Conservation (phyloP, 1,140 invertebrate genomes). For the Leguminivora glycinivorella region DNA sequence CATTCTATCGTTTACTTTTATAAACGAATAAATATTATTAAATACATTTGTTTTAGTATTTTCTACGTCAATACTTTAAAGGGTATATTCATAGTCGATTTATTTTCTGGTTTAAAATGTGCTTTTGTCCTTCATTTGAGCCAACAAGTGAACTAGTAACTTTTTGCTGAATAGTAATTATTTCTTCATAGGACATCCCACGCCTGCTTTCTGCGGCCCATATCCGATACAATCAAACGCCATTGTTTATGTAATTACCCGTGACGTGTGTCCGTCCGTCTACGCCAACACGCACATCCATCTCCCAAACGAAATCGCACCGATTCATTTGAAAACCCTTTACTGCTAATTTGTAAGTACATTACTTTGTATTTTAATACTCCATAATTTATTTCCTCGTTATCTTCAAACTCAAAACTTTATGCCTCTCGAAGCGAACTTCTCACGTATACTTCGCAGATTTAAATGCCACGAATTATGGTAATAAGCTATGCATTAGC, state of each 20-base stretch:
- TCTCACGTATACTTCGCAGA: constrained; percentile 37
- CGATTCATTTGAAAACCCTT: constrained; percentile 34
- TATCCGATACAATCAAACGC: constrained; percentile 41
- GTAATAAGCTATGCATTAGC: constrained; percentile 64
- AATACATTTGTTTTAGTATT: not conserved
- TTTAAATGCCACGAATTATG: constrained; percentile 48
- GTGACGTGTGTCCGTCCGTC: constrained; percentile 41
- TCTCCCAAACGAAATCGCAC: constrained; percentile 32
- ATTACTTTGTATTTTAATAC: constrained; percentile 32
- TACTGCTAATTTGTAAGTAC: constrained; percentile 32
- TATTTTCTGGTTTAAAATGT: not conserved
- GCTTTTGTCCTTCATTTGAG: not conserved
- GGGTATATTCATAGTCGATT: not conserved
- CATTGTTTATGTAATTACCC: constrained; percentile 57
- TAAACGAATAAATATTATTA: not conserved
- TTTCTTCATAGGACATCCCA: constrained; percentile 19
- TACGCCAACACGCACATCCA: constrained; percentile 39
- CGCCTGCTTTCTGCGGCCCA: constrained; percentile 16
- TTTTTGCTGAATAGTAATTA: constrained; percentile 13
- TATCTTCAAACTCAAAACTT: constrained; percentile 42
- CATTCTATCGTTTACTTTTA: not conserved
- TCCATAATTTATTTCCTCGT: constrained; percentile 44
- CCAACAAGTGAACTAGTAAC: not conserved
- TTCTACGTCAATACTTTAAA: not conserved
- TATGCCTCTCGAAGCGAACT: constrained; percentile 37